Evolutionary conservation across 2,888 invertebrate genomes (phyloP).

Genomic region (Pedicia rivosa): DNA sequence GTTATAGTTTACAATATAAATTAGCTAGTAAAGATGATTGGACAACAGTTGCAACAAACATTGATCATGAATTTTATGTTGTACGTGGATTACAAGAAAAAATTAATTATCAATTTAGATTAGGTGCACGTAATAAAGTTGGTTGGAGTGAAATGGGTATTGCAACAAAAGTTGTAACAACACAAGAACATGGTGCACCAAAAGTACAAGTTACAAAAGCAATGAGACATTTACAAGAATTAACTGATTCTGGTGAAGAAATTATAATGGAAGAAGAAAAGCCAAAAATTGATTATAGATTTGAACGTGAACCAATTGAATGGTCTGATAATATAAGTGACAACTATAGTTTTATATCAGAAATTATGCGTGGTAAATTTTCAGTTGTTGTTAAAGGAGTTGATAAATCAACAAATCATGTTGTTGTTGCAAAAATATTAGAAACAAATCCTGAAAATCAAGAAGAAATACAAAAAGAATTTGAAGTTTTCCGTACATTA

Average conservation of each 20-base stretch:
- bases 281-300: slow-evolving; percentile 52
- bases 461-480: slow-evolving; percentile 58
- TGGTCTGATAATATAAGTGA: slow-evolving; percentile 54
- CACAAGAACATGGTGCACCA: slow-evolving; percentile 45
- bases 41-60: slow-evolving; percentile 71
- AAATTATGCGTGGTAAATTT: slow-evolving; percentile 72
- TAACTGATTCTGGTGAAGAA: slow-evolving; percentile 69
- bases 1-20: slow-evolving; percentile 79
- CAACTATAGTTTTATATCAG: slow-evolving; percentile 72
- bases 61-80: slow-evolving; percentile 86
- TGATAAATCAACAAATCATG: slow-evolving; percentile 54
- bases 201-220: slow-evolving; percentile 68
- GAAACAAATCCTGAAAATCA: slow-evolving; percentile 49
- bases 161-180: slow-evolving; percentile 57
- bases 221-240: slow-evolving; percentile 67
- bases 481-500: slow-evolving; percentile 62
- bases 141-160: slow-evolving; percentile 89
- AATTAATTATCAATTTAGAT: slow-evolving; percentile 74
- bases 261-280: slow-evolving; percentile 45
- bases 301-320: slow-evolving; percentile 56
- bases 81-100: slow-evolving; percentile 61
- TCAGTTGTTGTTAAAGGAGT: slow-evolving; percentile 71
- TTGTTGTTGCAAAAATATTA: slow-evolving; percentile 72
- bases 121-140: slow-evolving; percentile 77
- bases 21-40: slow-evolving; percentile 62